These are phyloP conservation scores for Acrobasis suavella DNA, from an alignment of 2,888 invertebrate genomes.

Conservation along the genomic window DNA sequence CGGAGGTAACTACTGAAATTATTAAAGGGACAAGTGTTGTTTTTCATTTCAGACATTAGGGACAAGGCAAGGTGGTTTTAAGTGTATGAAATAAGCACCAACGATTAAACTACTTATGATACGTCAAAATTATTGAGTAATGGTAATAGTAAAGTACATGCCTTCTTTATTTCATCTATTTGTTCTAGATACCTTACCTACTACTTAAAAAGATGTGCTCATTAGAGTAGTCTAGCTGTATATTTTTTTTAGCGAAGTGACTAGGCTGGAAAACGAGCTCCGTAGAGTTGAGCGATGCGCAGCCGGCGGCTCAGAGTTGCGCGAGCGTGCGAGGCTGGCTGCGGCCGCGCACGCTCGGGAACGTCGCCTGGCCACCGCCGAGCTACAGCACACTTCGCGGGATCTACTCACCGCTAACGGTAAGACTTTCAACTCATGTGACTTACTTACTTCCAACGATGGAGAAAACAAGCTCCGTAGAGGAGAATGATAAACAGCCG, in stretches of 20 bases:
- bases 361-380: slow-evolving; percentile 59
- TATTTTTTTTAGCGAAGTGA: slow-evolving; percentile 51
- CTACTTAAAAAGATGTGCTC: background rate
- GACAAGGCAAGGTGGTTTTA: too few species aligned
- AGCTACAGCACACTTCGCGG: slow-evolving; percentile 56
- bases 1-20: slow-evolving; percentile 46
- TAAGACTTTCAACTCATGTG: slow-evolving; percentile 31
- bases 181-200: too few species aligned
- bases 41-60: too few species aligned
- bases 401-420: slow-evolving; percentile 63
- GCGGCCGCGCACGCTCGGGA: slow-evolving; percentile 72
- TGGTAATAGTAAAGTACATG: too few species aligned
- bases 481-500: too few species aligned
- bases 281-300: slow-evolving; percentile 67
- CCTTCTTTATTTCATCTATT: too few species aligned
- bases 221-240: background rate
- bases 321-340: slow-evolving; percentile 70
- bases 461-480: too few species aligned
- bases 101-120: too few species aligned
- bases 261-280: slow-evolving; percentile 60
- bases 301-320: slow-evolving; percentile 62
- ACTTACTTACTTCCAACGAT: background rate
- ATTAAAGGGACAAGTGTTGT: background rate
- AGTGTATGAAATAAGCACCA: too few species aligned
- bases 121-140: too few species aligned